These are phyloP conservation scores for Eira barbara DNA, from an alignment of 2,113 vertebrate species.

Conservation along the genomic window DNA sequence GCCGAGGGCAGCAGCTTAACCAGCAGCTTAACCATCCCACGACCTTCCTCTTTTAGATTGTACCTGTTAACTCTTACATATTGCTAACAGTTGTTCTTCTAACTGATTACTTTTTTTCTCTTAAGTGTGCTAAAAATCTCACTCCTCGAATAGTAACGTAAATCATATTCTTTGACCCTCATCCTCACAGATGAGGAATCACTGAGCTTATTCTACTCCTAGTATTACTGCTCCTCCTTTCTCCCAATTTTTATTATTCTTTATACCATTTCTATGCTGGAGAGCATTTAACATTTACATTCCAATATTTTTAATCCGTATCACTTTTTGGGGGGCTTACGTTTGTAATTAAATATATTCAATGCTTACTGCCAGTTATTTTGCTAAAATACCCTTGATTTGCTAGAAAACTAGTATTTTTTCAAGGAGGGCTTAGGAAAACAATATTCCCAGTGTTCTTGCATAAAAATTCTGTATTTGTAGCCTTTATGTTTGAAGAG, in stretches of 20 bases:
- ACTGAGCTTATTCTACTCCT: not conserved
- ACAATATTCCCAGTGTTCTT: not conserved
- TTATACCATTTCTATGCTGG: not conserved
- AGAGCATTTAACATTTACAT: not conserved
- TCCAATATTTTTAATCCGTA: not conserved
- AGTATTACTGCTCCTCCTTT: not conserved
- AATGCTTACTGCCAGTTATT: not conserved
- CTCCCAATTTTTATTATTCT: not conserved
- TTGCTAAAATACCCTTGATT: not conserved
- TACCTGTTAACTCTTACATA: not conserved
- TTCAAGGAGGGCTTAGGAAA: not conserved
- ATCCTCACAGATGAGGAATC: not conserved
- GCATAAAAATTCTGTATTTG: not conserved
- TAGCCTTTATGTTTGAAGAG: not conserved
- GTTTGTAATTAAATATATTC: constrained; percentile 1
- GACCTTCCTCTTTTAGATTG: not conserved
- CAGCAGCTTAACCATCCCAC: no score
- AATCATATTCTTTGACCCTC: not conserved
- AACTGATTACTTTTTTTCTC: not conserved
- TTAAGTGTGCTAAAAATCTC: not conserved
- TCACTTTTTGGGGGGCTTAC: not conserved
- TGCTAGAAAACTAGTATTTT: not conserved
- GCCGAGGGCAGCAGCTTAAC: no score
- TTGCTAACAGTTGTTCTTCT: not conserved
- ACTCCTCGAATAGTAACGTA: not conserved